Evolutionary conservation across 2,888 invertebrate species (phyloP).

Genomic region (Drosophila meridiana): DNA sequence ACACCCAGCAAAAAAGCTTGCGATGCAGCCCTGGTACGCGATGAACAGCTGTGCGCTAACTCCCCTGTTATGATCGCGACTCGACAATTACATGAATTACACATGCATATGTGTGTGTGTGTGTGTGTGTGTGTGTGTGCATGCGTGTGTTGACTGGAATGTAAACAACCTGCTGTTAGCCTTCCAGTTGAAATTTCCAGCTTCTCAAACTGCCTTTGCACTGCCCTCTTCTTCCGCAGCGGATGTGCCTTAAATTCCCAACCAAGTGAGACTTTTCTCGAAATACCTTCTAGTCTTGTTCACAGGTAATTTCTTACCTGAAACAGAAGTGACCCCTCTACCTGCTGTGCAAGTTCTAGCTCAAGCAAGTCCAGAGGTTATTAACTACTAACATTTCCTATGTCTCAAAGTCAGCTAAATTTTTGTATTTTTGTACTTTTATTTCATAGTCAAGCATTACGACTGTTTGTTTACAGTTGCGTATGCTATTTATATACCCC

Average conservation of each 20-base stretch:
- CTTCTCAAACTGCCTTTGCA: not conserved
- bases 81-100: not conserved
- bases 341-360: constrained; percentile 29
- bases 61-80: not conserved
- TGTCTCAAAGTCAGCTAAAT: not conserved
- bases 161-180: constrained; percentile 4
- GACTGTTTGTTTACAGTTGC: constrained; percentile 3
- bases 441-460: not conserved
- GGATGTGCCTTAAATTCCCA: constrained; percentile 11
- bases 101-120: not conserved
- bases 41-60: constrained; percentile 39
- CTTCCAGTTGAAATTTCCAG: not conserved
- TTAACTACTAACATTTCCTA: not conserved
- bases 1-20: constrained; percentile 36
- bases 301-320: constrained; percentile 31
- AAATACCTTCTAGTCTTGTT: constrained; percentile 12
- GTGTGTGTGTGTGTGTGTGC: not conserved
- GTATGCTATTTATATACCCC: not conserved
- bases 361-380: constrained; percentile 31
- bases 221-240: constrained; percentile 31
- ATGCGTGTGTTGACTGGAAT: constrained; percentile 1
- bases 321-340: constrained; percentile 29
- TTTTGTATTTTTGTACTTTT: not conserved
- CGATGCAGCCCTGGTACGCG: constrained; percentile 36
- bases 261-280: constrained; percentile 18